These are phyloP conservation scores for Notechis scutatus DNA, from an alignment of 2,113 vertebrate species.

Conservation along the genomic window DNA sequence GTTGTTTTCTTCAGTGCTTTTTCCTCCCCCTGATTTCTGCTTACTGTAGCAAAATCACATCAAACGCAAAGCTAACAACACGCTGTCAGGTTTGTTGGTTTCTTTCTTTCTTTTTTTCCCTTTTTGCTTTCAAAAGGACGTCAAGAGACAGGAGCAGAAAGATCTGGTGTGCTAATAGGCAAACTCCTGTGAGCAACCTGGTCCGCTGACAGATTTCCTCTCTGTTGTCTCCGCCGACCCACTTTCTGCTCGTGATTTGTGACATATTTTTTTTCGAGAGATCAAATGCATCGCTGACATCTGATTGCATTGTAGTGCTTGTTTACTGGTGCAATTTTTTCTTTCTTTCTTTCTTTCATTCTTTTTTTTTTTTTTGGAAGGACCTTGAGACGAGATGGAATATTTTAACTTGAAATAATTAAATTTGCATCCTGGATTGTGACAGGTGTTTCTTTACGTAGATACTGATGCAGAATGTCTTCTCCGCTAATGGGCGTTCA, in stretches of 20 bases:
- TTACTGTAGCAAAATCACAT: conserved; percentile 71
- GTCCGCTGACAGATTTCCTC: conserved; percentile 83
- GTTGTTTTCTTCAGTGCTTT: conserved; percentile 22
- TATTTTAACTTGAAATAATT: conserved; percentile 89
- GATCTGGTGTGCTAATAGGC: conserved; percentile 82
- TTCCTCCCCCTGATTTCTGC: conserved; percentile 38
- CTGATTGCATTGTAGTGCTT: conserved; percentile 88
- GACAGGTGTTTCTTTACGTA: conserved; percentile 81
- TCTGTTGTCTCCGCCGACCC: conserved; percentile 85
- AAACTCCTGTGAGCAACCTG: conserved; percentile 79
- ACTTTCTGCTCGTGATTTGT: conserved; percentile 88
- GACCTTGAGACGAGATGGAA: conserved; percentile 83
- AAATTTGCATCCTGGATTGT: conserved; percentile 92
- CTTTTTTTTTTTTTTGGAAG: conserved; percentile 66
- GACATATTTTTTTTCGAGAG: conserved; percentile 90
- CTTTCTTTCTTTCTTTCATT: background rate
- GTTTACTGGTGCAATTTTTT: conserved; percentile 83
- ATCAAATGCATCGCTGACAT: conserved; percentile 93
- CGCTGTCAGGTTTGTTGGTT: conserved; percentile 62
- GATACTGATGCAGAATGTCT: conserved; percentile 69
- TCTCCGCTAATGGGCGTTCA: conserved; percentile 65
- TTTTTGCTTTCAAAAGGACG: conserved; percentile 56
- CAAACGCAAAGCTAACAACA: conserved; percentile 72
- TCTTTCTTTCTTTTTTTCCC: conserved; percentile 21
- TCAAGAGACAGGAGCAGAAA: conserved; percentile 69